Evolutionary conservation across 2,888 invertebrate genomes (phyloP), one percentile per base, ranked within the genome.

Genomic region (Elysia crispata): DNA sequence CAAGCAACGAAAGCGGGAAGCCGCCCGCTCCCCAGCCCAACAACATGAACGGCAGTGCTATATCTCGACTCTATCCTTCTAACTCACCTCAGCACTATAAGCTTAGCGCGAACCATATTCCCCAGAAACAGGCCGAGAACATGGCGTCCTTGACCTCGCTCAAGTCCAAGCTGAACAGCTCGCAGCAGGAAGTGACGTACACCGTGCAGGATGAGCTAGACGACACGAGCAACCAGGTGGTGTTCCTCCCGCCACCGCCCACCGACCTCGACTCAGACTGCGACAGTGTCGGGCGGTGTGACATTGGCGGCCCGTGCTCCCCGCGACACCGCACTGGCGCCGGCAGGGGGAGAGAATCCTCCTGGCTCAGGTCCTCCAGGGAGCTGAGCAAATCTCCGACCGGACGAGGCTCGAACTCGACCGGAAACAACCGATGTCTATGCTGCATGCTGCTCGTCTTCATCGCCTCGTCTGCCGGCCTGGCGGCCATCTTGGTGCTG

Each of bases 381-480:
- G 75, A 79, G 41, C 41, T 79, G 5, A 75, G 79, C 50, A 79
- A 79, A 41, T 79, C 79, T 1, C 79, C 79, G n/a, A 69, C 67
- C 1, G 18, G 57, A 1, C 33, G 79, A 30, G 69, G 57, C 15
- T 25, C 50, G 50, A 73, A 50, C 66, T 49, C 25, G 5, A 6
- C 74, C 20, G 67, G 75, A 15, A 79, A 75, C 69, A 79, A 49
- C 31, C 20, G 69, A 13, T 79, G 79, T 23, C 28, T 79, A 28
- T 79, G 79, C 73, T 79, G 79, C 54, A 79, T 79, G 79, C 69
- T 79, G 74, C 66, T 79, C n/a, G 75, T 79, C 11, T 79, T 79
- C 30, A 67, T 79, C 1, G 23, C 74, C 33, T 79, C 79, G 31
- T 74, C 79, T 6, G 79, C 74, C n/a, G 79, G 79, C 0, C 67